Conservation (phyloP, 2,113 vertebrate genomes). For the Fukomys damarensis region DNA sequence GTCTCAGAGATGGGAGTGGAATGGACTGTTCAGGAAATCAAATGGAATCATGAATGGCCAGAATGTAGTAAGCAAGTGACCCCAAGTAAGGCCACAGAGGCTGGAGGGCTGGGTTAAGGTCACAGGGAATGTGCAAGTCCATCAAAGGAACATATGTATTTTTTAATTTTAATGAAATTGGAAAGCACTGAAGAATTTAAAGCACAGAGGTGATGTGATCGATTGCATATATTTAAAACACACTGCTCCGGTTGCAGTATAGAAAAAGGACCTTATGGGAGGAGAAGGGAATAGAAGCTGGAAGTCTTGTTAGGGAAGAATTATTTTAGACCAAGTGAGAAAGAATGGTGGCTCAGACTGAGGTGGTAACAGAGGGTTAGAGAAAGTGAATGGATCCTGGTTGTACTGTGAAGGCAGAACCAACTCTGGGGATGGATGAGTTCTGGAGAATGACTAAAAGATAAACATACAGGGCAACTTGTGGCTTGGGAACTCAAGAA, state of each 20-base stretch:
- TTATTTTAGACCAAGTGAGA: background rate
- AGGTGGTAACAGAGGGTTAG: background rate
- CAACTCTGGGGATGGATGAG: background rate
- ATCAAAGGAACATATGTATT: background rate
- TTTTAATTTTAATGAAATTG: background rate
- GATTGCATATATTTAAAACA: constrained; percentile 12
- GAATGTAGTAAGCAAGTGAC: background rate
- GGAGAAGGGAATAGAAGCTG: background rate
- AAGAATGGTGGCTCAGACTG: background rate
- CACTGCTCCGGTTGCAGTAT: background rate
- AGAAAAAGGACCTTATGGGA: background rate
- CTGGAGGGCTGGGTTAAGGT: background rate
- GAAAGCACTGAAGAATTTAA: background rate
- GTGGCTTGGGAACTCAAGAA: background rate
- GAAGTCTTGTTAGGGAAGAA: background rate
- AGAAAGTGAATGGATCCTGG: background rate
- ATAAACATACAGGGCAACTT: background rate
- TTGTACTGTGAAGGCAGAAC: background rate
- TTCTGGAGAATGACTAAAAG: background rate
- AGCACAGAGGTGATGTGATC: background rate
- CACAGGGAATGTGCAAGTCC: background rate
- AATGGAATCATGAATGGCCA: background rate
- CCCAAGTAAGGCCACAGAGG: background rate
- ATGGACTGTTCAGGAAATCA: background rate
- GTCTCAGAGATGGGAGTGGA: background rate